phyloP scores from a whole-genome alignment of 1,140 invertebrate species.

The Magallana ariakensis region DNA sequence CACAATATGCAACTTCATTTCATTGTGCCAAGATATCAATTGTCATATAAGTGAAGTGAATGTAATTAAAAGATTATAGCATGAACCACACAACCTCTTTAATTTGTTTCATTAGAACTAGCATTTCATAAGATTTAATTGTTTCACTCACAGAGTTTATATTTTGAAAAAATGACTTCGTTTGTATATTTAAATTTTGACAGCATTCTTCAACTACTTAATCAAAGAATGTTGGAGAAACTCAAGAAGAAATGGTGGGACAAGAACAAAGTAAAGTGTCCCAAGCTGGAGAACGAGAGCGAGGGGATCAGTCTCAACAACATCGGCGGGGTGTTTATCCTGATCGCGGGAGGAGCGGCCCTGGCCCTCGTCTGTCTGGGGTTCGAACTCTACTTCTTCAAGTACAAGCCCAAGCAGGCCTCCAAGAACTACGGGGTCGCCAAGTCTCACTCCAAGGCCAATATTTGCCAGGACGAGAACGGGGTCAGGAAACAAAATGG shows the following conservation, averaged over 20 bases:
- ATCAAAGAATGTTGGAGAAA: conserved; percentile 94
- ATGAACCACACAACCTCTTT: too few relatives aligned
- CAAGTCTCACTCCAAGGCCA: conserved; percentile 45
- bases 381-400: conserved; percentile 91
- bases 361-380: conserved; percentile 91
- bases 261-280: conserved; percentile 90
- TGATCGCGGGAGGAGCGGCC: conserved; percentile 74
- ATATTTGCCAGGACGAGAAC: background rate
- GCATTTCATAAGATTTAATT: too few relatives aligned
- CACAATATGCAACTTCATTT: too few relatives aligned
- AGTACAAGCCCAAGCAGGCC: conserved; percentile 53
- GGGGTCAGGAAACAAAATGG: background rate
- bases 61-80: too few relatives aligned
- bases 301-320: conserved; percentile 98
- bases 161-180: too few relatives aligned
- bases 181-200: conserved; percentile 35
- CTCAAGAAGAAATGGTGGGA: conserved; percentile 98
- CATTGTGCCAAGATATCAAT: too few relatives aligned
- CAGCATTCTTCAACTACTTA: conserved; percentile 94
- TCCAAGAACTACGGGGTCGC: conserved; percentile 50
- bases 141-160: too few relatives aligned
- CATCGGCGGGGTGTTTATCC: conserved; percentile 96
- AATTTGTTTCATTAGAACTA: too few relatives aligned
- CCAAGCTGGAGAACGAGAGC: conserved; percentile 93
- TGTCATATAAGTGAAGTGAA: too few relatives aligned